A percentile compares a stretch with the other conserved stretches of the same genome.
These are phyloP conservation scores for Cryptocephalus primarius DNA, from an alignment of 2,888 invertebrate species.

Conservation along the genomic window DNA sequence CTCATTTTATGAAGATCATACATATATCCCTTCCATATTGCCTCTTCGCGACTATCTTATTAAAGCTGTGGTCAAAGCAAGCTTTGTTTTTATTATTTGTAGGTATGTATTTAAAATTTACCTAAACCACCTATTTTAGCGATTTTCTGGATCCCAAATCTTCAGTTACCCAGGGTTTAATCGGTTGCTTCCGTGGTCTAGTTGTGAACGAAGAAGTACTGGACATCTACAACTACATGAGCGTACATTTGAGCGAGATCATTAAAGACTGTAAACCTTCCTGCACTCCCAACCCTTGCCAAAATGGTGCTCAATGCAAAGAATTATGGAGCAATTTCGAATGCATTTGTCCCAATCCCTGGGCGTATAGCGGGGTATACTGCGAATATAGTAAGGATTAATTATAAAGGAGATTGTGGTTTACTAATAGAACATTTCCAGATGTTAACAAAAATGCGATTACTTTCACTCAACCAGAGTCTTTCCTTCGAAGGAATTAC, in stretches of 20 bases:
- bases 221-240: conserved; percentile 87
- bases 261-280: conserved; percentile 90
- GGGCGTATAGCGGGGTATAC: conserved; percentile 83
- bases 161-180: conserved; percentile 77
- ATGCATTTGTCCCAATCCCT: conserved; percentile 84
- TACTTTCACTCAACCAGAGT: conserved; percentile 72
- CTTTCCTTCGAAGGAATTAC: conserved; percentile 73
- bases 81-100: too few species aligned
- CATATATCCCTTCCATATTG: too few species aligned
- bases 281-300: conserved; percentile 88
- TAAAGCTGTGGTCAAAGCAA: too few species aligned
- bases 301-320: conserved; percentile 82
- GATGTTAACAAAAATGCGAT: conserved; percentile 85
- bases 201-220: conserved; percentile 86
- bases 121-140: conserved; percentile 33
- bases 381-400: conserved; percentile 73
- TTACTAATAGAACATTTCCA: conserved; percentile 28
- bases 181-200: conserved; percentile 87
- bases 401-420: not conserved
- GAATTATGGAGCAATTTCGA: conserved; percentile 88
- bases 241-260: conserved; percentile 82
- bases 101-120: too few species aligned
- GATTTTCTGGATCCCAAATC: conserved; percentile 67
- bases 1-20: too few species aligned
- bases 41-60: too few species aligned